phyloP scores from a whole-genome alignment of 2,888 invertebrate species.

The Coecobrya sp. region DNA sequence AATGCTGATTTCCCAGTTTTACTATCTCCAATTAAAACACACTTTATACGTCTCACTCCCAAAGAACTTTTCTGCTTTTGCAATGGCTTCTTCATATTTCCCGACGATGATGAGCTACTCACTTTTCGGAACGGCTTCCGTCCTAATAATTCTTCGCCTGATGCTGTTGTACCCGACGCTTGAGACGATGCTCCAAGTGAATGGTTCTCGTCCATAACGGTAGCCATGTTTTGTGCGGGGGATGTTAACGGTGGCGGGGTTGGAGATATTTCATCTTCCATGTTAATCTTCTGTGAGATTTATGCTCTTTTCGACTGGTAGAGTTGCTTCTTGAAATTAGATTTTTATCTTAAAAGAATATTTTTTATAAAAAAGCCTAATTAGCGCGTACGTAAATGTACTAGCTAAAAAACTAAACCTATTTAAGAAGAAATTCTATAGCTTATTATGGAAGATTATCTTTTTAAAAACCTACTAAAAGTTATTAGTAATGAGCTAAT shows the following conservation, averaged over 20 bases:
- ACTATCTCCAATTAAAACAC: conserved; percentile 79
- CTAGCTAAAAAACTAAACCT: conserved; percentile 75
- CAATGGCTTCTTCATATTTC: conserved; percentile 34
- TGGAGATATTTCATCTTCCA: conserved; percentile 66
- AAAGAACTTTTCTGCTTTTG: conserved; percentile 55
- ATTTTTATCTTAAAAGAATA: conserved; percentile 1
- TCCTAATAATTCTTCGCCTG: neutral
- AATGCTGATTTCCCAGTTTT: conserved; percentile 83
- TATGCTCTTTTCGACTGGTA: neutral
- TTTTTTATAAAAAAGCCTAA: conserved; percentile 67
- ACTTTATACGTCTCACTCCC: conserved; percentile 64
- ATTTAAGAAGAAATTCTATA: neutral
- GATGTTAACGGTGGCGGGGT: neutral
- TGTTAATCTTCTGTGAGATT: neutral
- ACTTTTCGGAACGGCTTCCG: conserved; percentile 40
- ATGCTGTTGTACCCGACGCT: neutral
- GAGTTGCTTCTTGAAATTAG: neutral
- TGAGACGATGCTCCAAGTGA: neutral
- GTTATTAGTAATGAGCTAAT: too few relatives aligned
- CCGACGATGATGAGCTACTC: conserved; percentile 23
- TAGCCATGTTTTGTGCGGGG: neutral
- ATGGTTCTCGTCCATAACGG: neutral
- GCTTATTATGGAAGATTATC: neutral
- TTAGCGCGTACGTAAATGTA: conserved; percentile 57
- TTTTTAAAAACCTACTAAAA: too few relatives aligned